These are phyloP conservation scores for Plutella xylostella DNA, from an alignment of 2,888 invertebrate species.

Conservation along the genomic window DNA sequence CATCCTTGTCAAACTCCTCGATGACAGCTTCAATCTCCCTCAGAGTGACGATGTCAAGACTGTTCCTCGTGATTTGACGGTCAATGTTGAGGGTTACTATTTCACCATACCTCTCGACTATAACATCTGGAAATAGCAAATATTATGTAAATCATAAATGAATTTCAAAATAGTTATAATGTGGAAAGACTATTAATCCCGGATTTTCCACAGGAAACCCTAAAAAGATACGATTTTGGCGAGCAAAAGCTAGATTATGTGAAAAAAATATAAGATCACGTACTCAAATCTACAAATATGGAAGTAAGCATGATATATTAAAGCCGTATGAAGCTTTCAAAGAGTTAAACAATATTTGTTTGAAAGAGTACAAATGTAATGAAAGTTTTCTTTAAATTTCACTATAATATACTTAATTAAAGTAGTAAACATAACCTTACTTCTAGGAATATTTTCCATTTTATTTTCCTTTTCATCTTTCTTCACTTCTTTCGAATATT, in stretches of 20 bases:
- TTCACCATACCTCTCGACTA: conserved; percentile 72
- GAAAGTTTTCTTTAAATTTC: too few relatives aligned
- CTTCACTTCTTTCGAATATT: conserved; percentile 32
- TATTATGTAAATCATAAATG: not conserved
- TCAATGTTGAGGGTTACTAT: conserved; percentile 90
- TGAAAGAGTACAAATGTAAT: too few relatives aligned
- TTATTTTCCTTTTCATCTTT: conserved; percentile 33
- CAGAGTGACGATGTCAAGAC: conserved; percentile 79
- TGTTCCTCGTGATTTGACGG: conserved; percentile 85
- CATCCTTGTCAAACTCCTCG: conserved; percentile 82
- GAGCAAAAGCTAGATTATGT: too few relatives aligned
- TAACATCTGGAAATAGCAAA: conserved; percentile 40
- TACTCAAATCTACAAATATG: too few relatives aligned
- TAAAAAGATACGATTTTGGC: not conserved
- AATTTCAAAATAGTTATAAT: not conserved
- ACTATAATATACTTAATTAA: too few relatives aligned
- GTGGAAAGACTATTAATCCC: too few relatives aligned
- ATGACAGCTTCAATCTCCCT: conserved; percentile 78
- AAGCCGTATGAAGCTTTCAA: too few relatives aligned
- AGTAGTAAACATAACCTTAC: conserved; percentile 38
- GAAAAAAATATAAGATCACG: too few relatives aligned
- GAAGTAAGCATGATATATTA: too few relatives aligned
- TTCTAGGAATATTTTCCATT: conserved; percentile 43
- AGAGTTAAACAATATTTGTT: too few relatives aligned
- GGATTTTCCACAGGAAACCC: not conserved